Evolutionary conservation across 2,113 vertebrate species (phyloP), one percentile per base, ranked within the genome.

Genomic region (Ivindomyrus marchei): DNA sequence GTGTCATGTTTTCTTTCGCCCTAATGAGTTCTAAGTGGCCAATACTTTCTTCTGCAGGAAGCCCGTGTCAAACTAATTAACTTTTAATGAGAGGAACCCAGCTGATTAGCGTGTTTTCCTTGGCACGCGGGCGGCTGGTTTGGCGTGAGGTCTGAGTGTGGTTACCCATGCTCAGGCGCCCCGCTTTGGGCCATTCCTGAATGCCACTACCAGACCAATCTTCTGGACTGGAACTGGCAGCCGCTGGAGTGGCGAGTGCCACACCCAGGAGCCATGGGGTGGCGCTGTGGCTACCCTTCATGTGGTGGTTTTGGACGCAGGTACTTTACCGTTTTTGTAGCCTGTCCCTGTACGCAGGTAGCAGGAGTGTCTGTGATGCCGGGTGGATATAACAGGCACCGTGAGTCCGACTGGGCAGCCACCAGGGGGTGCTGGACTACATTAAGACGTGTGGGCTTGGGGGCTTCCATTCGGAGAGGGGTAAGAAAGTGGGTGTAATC

Each of bases 11-110:
- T 94, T 95, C 93, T 94, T 94, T 95, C 89, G 92, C 93, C 92
- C 94, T 97, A 96, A 96, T 95, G 96, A 95, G 95, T 95, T 95
- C 94, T 95, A 97, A 97, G 95, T 96, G 96, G 94, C 95, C 94
- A 93, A 93, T 94, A 92, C 94, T 96, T 97, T 95, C 95, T 96
- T 95, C 92, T 91, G 94, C 96, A 96, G 96, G 96, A 97, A 97
- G 96, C 95, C 95, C 93, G 92, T 97, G 95, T 96, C 95, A 94
- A 96, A 93, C 95, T 96, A 97, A 97, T 97, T 96, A 95, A 96
- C 95, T 95, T 97, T 96, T 96, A 97, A 96, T 96, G 96, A 97
- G 96, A 96, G 96, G 96, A 97, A 97, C 96, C 94, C 94, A 93
- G 94, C 95, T 97, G 96, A 97, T 97, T 96, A 97, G 95, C 95